These are phyloP conservation scores for Caenorhabditis brenneri DNA, from an alignment of 1,140 invertebrate genomes.

Conservation along the genomic window DNA sequence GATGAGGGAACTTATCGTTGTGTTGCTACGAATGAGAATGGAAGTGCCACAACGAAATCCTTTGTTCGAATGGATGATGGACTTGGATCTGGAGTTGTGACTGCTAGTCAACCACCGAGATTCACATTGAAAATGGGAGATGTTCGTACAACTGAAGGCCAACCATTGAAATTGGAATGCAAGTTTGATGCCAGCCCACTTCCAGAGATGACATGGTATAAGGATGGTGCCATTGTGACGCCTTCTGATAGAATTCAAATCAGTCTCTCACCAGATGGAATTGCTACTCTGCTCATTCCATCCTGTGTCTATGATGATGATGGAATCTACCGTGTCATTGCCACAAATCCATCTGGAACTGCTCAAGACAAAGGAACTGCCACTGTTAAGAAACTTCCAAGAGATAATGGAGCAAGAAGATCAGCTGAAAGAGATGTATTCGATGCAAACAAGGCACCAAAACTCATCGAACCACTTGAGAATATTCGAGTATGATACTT, in stretches of 20 bases:
- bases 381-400: slow-evolving; percentile 61
- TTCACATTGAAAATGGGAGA: slow-evolving; percentile 65
- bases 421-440: slow-evolving; percentile 46
- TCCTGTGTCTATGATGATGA: slow-evolving; percentile 67
- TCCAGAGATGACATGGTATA: slow-evolving; percentile 68
- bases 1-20: slow-evolving; percentile 91
- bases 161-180: slow-evolving; percentile 68
- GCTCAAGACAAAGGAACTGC: slow-evolving; percentile 69
- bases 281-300: slow-evolving; percentile 66
- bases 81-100: background rate
- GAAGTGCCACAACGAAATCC: slow-evolving; percentile 85
- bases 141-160: slow-evolving; percentile 67
- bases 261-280: slow-evolving; percentile 62
- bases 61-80: slow-evolving; percentile 63
- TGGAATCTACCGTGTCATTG: slow-evolving; percentile 65
- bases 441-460: slow-evolving; percentile 67
- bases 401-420: slow-evolving; percentile 49
- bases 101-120: slow-evolving; percentile 50
- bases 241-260: slow-evolving; percentile 67
- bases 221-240: slow-evolving; percentile 67
- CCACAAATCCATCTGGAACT: slow-evolving; percentile 68
- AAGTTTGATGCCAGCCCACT: slow-evolving; percentile 64
- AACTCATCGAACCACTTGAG: slow-evolving; percentile 66
- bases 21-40: slow-evolving; percentile 84
- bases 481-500: slow-evolving; percentile 59